Base-by-base conservation (phyloP, 2,888 invertebrate species). In the Cryptosula pallasiana region DNA sequence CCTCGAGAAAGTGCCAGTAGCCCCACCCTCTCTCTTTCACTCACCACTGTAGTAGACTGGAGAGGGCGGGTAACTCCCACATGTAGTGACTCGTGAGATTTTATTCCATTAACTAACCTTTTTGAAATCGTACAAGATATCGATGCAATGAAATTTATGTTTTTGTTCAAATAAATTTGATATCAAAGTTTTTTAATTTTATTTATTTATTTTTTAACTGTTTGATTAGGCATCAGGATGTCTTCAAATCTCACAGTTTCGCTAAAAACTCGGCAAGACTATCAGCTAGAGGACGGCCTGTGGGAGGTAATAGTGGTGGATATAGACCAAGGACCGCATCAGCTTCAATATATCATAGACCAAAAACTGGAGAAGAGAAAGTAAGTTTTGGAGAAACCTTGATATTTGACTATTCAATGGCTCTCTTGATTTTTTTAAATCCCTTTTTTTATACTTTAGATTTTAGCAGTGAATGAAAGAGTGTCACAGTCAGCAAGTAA, bases 61-160 rank as follows among this genome's bases (percentile, higher is more conserved):
- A 63, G 63, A 34, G 63, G 63, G 63, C 29, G 27, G 32, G 63
- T 63, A 63, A 63, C 63, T 63, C 63, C 63, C 2, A 63, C 27
- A 9, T 63, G 63, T 34, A 23, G 13, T 9, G 63, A 63, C n/a
- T 63, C 63, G 63, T 63, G 32, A 63, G 63, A 45, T n/a, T n/a
- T n/a, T n/a, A n/a, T n/a, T n/a, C n/a, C n/a, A n/a, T n/a, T n/a
- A n/a, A n/a, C n/a, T n/a, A n/a, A n/a, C n/a, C n/a, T n/a, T n/a
- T n/a, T n/a, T n/a, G n/a, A n/a, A n/a, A n/a, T n/a, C n/a, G n/a
- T n/a, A n/a, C n/a, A n/a, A n/a, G n/a, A n/a, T n/a, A n/a, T n/a
- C n/a, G n/a, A n/a, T n/a, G n/a, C n/a, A n/a, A n/a, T n/a, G n/a
- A n/a, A n/a, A n/a, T n/a, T n/a, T n/a, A n/a, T n/a, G n/a, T n/a